These are phyloP conservation scores for Emydura subglobosa DNA, from an alignment of 2,113 vertebrate genomes.

Conservation along the genomic window DNA sequence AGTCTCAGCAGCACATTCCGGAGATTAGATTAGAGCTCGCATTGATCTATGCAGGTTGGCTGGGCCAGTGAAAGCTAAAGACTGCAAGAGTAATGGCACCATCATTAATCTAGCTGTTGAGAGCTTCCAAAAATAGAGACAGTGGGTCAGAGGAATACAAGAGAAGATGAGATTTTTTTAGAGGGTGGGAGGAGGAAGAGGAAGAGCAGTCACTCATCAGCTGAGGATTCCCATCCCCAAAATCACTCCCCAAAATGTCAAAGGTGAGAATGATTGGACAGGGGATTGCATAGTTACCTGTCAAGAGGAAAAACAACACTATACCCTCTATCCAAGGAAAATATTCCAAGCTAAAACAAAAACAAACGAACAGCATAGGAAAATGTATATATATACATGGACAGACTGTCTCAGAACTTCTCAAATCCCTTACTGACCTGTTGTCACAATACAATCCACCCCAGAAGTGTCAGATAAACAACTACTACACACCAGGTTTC, in stretches of 20 bases:
- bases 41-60: neutral
- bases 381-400: neutral
- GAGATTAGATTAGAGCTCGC: constrained; percentile 79
- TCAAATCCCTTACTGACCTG: neutral
- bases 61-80: constrained; percentile 23
- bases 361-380: neutral
- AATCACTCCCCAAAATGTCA: constrained; percentile 64
- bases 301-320: constrained; percentile 23
- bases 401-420: constrained; percentile 47
- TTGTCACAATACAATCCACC: constrained; percentile 1
- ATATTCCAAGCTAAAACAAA: constrained; percentile 58
- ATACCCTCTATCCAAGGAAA: constrained; percentile 14
- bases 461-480: constrained; percentile 44
- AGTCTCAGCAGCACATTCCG: constrained; percentile 58
- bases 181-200: constrained; percentile 40
- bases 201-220: constrained; percentile 68
- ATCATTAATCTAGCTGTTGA: constrained; percentile 32
- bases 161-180: neutral
- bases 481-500: neutral
- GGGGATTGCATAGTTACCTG: constrained; percentile 25
- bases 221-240: constrained; percentile 65
- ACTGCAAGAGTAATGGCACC: constrained; percentile 42
- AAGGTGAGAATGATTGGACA: constrained; percentile 57
- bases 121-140: constrained; percentile 79
- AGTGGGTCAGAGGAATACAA: constrained; percentile 47